These are phyloP conservation scores for Odontocerum albicorne DNA, from an alignment of 2,888 invertebrate species.

Conservation along the genomic window DNA sequence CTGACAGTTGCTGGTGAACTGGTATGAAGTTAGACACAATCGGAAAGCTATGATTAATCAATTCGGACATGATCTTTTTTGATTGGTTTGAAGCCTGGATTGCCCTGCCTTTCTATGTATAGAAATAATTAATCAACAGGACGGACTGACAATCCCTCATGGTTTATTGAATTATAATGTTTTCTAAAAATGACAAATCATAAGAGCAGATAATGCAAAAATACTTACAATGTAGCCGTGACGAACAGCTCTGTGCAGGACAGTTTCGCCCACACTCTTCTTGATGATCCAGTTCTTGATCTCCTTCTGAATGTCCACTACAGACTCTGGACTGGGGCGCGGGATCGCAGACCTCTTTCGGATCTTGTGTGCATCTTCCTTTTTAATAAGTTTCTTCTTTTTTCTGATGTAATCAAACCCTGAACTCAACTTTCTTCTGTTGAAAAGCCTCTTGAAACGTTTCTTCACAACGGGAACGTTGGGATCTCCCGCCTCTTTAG, in stretches of 20 bases:
- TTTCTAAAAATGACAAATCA: neutral
- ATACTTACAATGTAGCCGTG: slow-evolving; percentile 79
- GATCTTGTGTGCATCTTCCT: slow-evolving; percentile 57
- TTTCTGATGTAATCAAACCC: slow-evolving; percentile 89
- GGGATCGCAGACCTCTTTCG: slow-evolving; percentile 49
- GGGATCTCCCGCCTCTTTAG: slow-evolving; percentile 9
- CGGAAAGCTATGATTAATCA: no score
- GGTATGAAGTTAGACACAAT: no score
- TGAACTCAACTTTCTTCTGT: slow-evolving; percentile 76
- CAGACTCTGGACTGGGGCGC: slow-evolving; percentile 64
- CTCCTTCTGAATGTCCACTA: slow-evolving; percentile 80
- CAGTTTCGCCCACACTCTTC: slow-evolving; percentile 92
- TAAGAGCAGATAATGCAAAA: neutral
- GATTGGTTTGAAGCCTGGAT: no score
- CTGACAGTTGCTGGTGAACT: no score
- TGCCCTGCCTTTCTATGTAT: no score
- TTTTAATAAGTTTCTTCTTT: slow-evolving; percentile 74
- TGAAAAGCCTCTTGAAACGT: slow-evolving; percentile 64
- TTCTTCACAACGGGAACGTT: slow-evolving; percentile 47
- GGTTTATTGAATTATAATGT: no score
- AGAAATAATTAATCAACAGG: no score
- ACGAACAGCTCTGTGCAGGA: slow-evolving; percentile 88
- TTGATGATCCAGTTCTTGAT: slow-evolving; percentile 91
- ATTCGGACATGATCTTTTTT: no score
- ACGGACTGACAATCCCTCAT: no score